A percentile compares a stretch with the other conserved stretches of the same genome.
Evolutionary conservation across 2,113 vertebrate genomes (phyloP).

Genomic region (Dolichallabes microphthalmus): DNA sequence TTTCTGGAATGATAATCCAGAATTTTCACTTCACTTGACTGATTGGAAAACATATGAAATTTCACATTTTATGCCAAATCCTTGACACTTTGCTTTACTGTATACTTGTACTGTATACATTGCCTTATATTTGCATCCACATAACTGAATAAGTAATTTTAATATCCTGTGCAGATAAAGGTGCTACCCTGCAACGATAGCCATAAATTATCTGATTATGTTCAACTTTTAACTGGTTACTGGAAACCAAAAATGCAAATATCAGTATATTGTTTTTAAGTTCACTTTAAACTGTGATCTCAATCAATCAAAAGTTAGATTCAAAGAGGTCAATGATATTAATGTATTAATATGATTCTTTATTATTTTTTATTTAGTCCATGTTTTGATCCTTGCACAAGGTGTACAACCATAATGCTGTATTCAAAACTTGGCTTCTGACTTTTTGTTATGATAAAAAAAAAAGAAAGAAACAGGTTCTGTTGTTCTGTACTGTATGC

Average conservation of each 20-base stretch:
- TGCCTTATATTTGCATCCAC: background rate
- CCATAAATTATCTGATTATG: background rate
- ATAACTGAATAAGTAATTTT: background rate
- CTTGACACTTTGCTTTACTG: background rate
- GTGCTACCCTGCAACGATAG: background rate
- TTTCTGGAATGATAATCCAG: background rate
- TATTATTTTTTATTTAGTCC: background rate
- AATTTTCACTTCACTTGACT: background rate
- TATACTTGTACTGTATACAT: background rate
- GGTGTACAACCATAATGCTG: background rate
- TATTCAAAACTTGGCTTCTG: background rate
- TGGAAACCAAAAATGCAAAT: background rate
- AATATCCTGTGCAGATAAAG: background rate
- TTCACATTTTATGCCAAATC: background rate
- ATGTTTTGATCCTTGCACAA: background rate
- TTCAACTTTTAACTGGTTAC: background rate
- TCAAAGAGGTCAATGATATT: background rate
- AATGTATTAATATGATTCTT: background rate
- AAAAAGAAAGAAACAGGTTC: slow-evolving; percentile 34
- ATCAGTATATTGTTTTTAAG: background rate
- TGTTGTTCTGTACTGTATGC: slow-evolving; percentile 67
- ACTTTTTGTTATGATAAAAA: background rate
- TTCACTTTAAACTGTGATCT: background rate
- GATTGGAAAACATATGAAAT: background rate
- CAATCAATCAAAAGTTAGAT: background rate